Base-by-base conservation (phyloP, 1,140 invertebrate genomes). In the Sminthurides bifidus region DNA sequence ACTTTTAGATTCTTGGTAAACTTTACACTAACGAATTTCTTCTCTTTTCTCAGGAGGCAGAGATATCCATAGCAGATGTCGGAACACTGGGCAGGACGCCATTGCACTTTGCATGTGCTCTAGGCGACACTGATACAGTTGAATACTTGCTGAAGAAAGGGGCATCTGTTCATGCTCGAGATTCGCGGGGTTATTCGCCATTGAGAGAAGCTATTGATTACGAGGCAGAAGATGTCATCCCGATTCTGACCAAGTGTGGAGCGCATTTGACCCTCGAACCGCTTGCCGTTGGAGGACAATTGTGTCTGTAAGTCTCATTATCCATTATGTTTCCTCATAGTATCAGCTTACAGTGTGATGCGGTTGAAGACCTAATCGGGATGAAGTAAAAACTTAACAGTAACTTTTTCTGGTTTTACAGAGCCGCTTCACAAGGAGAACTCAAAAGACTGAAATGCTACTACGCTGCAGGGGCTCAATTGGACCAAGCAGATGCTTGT, bases 101-200 rank as follows among this genome's bases (percentile, higher is more conserved):
- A 15, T 38, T 60, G 5, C 58, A 93, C 64, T 74, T 90, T 37
- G 87, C 88, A 8, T 81, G 83, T 33, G 73, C 78, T 37, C 74
- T 83, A 61, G 87, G 86, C 0, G 78, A 85, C 59, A 43, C 78
- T 0, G 63, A 76, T 1, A 73, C 86, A 0, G 83, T 92, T 0
- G 76, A 81, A 57, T 82, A 80, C 71, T 72, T 94, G 8, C 70
- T 94, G 19, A 74, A 78, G 38, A 79, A 87, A 63, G 91, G 91
- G 1, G 87, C 85, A 0, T 85, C 80, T 49, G 85, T 93, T n/a
- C 88, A 92, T 63, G 72, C 79, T 31, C 80, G 80, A 66, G 85
- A 87, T 64, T 69, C 75, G 56, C 74, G 76, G 46, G 76, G 78
- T 54, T 74, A 76, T 40, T 78, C 81, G 0, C 75, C 82, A 1